Evolutionary conservation across 2,797 vertebrate species (phyloP), one percentile per base, ranked within the genome.

Genomic region (Silurus aristotelis): DNA sequence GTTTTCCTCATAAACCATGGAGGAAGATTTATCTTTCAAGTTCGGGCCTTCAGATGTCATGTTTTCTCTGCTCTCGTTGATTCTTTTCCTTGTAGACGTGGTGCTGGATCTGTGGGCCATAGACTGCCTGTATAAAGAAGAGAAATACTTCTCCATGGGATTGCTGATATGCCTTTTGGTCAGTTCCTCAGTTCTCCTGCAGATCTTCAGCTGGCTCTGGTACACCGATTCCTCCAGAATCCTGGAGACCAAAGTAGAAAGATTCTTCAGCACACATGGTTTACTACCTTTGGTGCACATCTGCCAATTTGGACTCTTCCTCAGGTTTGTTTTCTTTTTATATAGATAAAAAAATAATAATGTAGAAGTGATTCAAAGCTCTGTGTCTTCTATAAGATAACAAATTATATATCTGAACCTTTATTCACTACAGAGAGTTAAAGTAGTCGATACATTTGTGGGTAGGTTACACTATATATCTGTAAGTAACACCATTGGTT

Each of bases 131-230:
- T 94, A 91, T 87, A 70, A 75, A 25, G 89, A 93, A 0, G 0
- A 38, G 27, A 87, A n/a, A 0, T 92, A 91, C 0, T 15, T 85
- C 4, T 60, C 60, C 46, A 88, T 95, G 7, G 71, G 64, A 0
- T 0, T 94, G 13, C 85, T 95, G 90, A 46, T 94, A 71, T 80
- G 93, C 0, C 84, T 95, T 0, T 91, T 95, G 0, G 0, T 94
- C 19, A 89, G 87, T 61, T 95, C 95, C 1, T 95, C 95, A 0
- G 27, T 89, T 5, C 88, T 95, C 0, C 87, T 88, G 0, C 93
- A 95, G 84, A 46, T 81, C 6, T 95, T 78, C 92, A 95, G 95
- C 91, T 95, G 92, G 93, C 80, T 94, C 6, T 96, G 92, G 92
- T 95, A 94, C 70, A 71, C 73, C 0, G 90, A 93, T 0, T 88